Evolutionary conservation across 2,888 invertebrate species (phyloP).

Genomic region (Malacosoma neustria): DNA sequence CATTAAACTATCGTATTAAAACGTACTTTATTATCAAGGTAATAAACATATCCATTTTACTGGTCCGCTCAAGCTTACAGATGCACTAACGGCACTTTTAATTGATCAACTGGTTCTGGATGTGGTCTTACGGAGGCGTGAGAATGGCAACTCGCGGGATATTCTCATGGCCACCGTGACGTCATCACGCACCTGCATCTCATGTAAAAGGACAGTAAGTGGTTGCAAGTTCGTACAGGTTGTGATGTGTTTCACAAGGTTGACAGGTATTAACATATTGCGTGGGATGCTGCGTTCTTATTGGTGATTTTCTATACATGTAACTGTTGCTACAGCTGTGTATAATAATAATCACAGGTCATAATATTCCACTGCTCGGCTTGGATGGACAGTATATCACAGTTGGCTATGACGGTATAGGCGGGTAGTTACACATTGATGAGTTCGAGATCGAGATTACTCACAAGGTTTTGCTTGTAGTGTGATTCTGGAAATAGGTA

Average conservation of each 20-base stretch:
- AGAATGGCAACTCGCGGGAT: slow-evolving; percentile 57
- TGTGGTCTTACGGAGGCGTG: slow-evolving; percentile 63
- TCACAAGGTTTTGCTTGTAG: too few relatives aligned
- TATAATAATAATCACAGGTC: too few relatives aligned
- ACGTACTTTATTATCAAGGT: not conserved
- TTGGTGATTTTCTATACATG: too few relatives aligned
- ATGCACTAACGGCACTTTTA: slow-evolving; percentile 61
- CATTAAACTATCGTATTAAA: too few relatives aligned
- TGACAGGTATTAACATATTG: slow-evolving; percentile 7
- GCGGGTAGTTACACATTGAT: too few relatives aligned
- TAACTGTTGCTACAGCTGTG: too few relatives aligned
- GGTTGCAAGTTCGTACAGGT: slow-evolving; percentile 57
- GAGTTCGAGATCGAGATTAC: too few relatives aligned
- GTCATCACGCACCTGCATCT: slow-evolving; percentile 60
- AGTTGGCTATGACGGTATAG: too few relatives aligned
- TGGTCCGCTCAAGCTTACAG: slow-evolving; percentile 33
- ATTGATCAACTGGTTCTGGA: slow-evolving; percentile 57
- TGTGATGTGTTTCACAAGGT: slow-evolving; percentile 23
- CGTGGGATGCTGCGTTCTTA: not conserved
- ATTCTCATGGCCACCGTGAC: slow-evolving; percentile 60
- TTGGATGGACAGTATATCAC: too few relatives aligned
- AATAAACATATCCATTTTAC: slow-evolving; percentile 23
- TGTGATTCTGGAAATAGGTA: too few relatives aligned
- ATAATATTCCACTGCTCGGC: too few relatives aligned
- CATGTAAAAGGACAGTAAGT: slow-evolving; percentile 54